Percentiles rank a stretch among this genome's conserved stretches.
phyloP scores from a whole-genome alignment of 2,113 vertebrate genomes.

The Hippocampus guttulatus region DNA sequence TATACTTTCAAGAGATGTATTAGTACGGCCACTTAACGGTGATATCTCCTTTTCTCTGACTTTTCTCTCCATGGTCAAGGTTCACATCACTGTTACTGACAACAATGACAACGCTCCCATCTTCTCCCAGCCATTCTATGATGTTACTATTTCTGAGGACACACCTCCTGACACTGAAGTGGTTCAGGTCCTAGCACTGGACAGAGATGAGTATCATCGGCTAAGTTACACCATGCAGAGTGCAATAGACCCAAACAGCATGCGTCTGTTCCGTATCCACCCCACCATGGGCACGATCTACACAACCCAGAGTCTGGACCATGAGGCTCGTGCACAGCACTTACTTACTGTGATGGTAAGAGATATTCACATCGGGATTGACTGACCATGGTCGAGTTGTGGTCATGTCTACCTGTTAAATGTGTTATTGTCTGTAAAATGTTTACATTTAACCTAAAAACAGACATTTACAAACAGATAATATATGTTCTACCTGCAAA shows the following conservation, averaged over 20 bases:
- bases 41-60: slow-evolving; percentile 4
- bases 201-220: slow-evolving; percentile 86
- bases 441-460: not conserved
- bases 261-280: slow-evolving; percentile 89
- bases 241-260: slow-evolving; percentile 84
- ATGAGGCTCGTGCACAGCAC: slow-evolving; percentile 88
- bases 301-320: slow-evolving; percentile 85
- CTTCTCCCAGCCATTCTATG: slow-evolving; percentile 88
- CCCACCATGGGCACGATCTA: slow-evolving; percentile 81
- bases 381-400: not conserved
- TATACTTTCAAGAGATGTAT: not conserved
- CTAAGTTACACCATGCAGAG: slow-evolving; percentile 88
- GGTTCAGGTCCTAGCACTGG: slow-evolving; percentile 87
- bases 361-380: not conserved
- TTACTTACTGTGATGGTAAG: slow-evolving; percentile 91
- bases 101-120: slow-evolving; percentile 92
- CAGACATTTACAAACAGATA: not conserved
- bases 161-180: slow-evolving; percentile 87
- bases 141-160: slow-evolving; percentile 89
- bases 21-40: not conserved
- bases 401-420: not conserved
- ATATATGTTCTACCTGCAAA: not conserved
- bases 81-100: slow-evolving; percentile 89
- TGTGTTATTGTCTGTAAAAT: not conserved
- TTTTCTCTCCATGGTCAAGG: slow-evolving; percentile 65